Conservation (phyloP, 2,888 invertebrate species). For the Drosophila antonietae region DNA sequence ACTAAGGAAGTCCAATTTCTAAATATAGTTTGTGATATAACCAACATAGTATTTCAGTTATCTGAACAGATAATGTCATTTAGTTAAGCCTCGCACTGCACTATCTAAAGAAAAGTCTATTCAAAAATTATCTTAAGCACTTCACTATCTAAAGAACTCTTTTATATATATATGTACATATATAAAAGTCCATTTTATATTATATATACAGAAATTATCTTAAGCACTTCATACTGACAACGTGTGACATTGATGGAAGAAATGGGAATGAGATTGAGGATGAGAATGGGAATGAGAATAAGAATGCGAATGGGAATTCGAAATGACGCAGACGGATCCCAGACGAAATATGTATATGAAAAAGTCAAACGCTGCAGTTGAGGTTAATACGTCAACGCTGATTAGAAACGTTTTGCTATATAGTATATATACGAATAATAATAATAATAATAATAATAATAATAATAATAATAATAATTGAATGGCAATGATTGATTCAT, state of each 20-base stretch:
- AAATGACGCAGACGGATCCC: constrained; percentile 10
- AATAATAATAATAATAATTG: constrained; percentile 5
- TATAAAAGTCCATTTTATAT: background rate
- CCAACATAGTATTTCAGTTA: background rate
- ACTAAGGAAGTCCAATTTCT: background rate
- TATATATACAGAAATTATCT: background rate
- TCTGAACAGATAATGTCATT: constrained; percentile 2
- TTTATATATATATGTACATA: background rate
- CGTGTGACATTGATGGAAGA: constrained; percentile 16
- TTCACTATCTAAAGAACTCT: background rate
- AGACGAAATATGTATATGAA: background rate
- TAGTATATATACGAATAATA: background rate
- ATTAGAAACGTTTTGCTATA: constrained; percentile 10
- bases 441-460: background rate
- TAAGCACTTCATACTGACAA: constrained; percentile 7
- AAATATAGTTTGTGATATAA: constrained; percentile 1
- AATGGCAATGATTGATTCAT: constrained; percentile 20
- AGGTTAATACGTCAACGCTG: constrained; percentile 13
- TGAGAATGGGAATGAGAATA: background rate
- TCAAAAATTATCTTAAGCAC: constrained; percentile 2
- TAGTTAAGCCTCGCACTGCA: background rate
- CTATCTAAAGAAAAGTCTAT: background rate
- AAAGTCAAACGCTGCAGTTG: constrained; percentile 1
- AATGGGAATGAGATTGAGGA: background rate
- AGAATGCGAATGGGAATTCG: background rate